Base-by-base conservation (phyloP, 2,888 invertebrate species). In the Ochlodes sylvanus region DNA sequence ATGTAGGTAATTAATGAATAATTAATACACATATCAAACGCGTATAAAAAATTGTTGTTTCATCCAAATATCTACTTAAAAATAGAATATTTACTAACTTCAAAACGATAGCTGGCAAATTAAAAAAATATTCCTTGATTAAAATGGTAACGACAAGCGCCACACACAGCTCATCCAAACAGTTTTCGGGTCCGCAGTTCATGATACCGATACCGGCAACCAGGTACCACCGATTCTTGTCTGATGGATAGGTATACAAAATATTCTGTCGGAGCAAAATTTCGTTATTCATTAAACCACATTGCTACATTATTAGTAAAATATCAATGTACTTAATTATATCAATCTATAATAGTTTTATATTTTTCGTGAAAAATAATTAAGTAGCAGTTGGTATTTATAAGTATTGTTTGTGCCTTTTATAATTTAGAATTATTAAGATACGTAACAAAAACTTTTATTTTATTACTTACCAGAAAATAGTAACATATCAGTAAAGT, bases 121-220 rank as follows among this genome's bases (percentile, higher is more conserved):
- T 58, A 47, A 58, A 21, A 10, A 58, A 0, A 41, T 50, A 58
- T 15, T 65, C 50, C 38, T 52, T 57, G n/a, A 65, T 9, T 10
- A 65, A 12, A 27, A 58, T 15, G 1, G 41, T 50, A 7, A 32
- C 42, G 21, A 65, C 14, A 0, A 65, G 15, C 0, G 57, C 58
- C 5, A 65, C 65, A 65, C 50, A 65, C 50, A 58, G 15, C 27
- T 65, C 65, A 4, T 65, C 65, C 27, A 57, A 27, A 41, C 65
- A 65, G n/a, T 41, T 65, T 58, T 58, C 57, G 0, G 58, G 57
- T 12, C 65, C 65, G 27, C 65, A 65, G 27, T 65, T 65, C 50
- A 65, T 50, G 50, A 65, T 65, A n/a, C 65, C 65, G 12, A 65
- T 58, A 15, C 65, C 65, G 9, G 21, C 50, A 9, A 65, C n/a